Evolutionary conservation across 1,140 invertebrate species (phyloP), one percentile per base, ranked within the genome.

Genomic region (Whitmania pigra): DNA sequence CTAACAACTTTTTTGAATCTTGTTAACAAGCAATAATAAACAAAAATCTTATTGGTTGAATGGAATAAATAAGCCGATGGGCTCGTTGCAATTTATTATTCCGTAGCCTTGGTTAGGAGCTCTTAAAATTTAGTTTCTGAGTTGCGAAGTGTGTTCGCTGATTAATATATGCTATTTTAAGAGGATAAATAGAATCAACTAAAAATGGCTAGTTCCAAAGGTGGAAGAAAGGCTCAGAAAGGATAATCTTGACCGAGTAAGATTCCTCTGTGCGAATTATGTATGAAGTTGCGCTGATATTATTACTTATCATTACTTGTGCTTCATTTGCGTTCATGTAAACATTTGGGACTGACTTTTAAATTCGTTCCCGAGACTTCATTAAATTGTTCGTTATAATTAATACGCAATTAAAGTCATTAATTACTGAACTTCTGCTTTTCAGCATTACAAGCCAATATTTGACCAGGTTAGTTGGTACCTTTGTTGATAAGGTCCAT

Each of bases 401-500:
- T 63, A 63, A 63, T 15, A 25, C 7, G 9, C 9, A 15, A 13
- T 63, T 11, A n/a, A 15, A 11, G 22, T 25, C 11, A 25, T 25
- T 63, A 63, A 63, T 7, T 63, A 20, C 11, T 63, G 29, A 63
- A 63, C 22, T 15, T 63, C 22, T 63, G 11, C 57, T 49, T 20
- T 63, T 13, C 57, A 63, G 57, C 22, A 25, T 20, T 63, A 63
- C 29, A 63, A 31, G 29, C 57, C 57, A 13, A 22, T 63, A 13
- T 63, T 63, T 63, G 57, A 63, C 22, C 57, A 63, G 29, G 57
- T 63, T 57, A n/a, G 54, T 57, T 57, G 20, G 54, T n/a, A 57
- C 54, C 25, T 57, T 57, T 57, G 20, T 57, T 25, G 9, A 2
- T n/a, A 20, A 3, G 2, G 25, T 9, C 5, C 54, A 57, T 25